phyloP scores from a whole-genome alignment of 2,888 invertebrate genomes.

The Protophormia terraenovae region DNA sequence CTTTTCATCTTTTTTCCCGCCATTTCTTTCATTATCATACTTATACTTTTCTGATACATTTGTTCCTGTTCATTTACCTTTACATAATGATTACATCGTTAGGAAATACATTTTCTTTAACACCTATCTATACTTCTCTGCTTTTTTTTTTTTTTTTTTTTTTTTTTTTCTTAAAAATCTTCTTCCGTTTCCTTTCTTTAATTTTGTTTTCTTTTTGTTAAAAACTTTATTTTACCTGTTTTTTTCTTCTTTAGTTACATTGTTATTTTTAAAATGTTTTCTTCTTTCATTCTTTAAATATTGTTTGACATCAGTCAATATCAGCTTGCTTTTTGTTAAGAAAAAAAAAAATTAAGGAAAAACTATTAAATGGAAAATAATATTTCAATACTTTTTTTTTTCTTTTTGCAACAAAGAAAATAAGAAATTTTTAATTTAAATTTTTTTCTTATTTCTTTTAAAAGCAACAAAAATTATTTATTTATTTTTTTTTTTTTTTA shows the following conservation, averaged over 20 bases:
- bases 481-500: no score
- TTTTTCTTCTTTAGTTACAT: not conserved
- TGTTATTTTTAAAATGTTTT: not conserved
- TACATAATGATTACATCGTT: not conserved
- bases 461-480: no score
- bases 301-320: constrained; percentile 39
- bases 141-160: not conserved
- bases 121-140: constrained; percentile 44
- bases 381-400: not conserved
- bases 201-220: not conserved
- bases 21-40: not conserved
- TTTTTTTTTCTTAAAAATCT: not conserved
- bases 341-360: not conserved
- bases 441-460: no score
- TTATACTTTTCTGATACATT: not conserved
- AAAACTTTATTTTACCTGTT: no score
- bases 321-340: not conserved
- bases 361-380: not conserved
- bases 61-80: constrained; percentile 23
- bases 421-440: not conserved
- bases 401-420: not conserved
- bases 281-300: not conserved
- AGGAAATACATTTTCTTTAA: not conserved
- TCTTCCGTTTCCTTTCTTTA: not conserved
- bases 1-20: not conserved